Base-by-base conservation (phyloP, 2,113 vertebrate species). In the Melanocharis versteri region DNA sequence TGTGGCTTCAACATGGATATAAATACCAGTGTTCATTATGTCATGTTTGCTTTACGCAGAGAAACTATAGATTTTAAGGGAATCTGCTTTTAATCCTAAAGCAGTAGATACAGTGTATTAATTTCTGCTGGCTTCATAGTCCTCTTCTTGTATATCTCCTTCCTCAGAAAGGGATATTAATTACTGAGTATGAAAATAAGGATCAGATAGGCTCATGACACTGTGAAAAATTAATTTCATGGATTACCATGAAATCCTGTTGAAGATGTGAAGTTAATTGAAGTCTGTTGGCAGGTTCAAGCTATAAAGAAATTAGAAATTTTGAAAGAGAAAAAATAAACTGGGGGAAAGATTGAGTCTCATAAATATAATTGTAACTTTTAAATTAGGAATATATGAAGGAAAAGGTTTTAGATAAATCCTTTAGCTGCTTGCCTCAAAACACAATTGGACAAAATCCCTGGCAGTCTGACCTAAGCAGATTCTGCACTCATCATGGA, bases 201-300 rank as follows among this genome's bases (percentile, higher is more conserved):
- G 33, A 94, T 87, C 10, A 48, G 50, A 78, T 60, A 75, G 48
- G 26, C 58, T 90, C 45, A 72, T 6, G 39, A 47, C 48, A 65
- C 37, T 7, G 1, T 83, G 62, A 93, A 88, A 87, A 95, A 88
- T 85, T 77, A 72, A 94, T 93, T 90, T 83, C 11, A 47, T 53
- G 83, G 62, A 83, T 57, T 76, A 28, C 20, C 27, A 57, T 73
- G 45, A 80, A 96, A 94, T 68, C 45, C 45, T 65, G 40, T 50
- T 82, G 66, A 95, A 95, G 58, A 90, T 85, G 14, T 80, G 37
- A 89, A 94, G 39, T 78, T 94, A 87, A 96, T 84, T 87, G 87
- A 95, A 93, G 30, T 83, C 44, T 89, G 23, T 78, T 82, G 51
- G 56, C 39, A 78, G 10, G 30, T 75, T 93, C 15, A 89, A 81